Evolutionary conservation across 1,140 invertebrate genomes (phyloP).

Genomic region (Bombus consobrinus): DNA sequence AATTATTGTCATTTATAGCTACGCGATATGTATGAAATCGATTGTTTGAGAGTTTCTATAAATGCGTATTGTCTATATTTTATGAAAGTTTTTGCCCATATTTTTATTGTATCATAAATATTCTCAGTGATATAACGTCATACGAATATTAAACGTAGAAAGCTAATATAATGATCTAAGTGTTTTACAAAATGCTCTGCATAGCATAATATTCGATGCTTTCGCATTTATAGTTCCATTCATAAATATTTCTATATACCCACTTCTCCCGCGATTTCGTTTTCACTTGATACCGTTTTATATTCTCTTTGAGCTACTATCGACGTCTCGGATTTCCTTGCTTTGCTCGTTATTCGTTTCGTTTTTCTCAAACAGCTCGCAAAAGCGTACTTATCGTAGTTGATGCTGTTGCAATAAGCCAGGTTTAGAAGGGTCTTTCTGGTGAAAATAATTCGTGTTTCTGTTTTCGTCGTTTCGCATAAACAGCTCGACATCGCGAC

Average conservation of each 20-base stretch:
- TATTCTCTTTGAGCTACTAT: constrained; percentile 5
- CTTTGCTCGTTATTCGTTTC: not conserved
- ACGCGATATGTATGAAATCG: no score
- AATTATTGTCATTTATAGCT: no score
- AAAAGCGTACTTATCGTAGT: not conserved
- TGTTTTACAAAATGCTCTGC: no score
- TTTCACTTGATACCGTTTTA: not conserved
- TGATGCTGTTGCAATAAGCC: constrained; percentile 10
- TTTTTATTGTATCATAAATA: no score
- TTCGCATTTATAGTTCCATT: not conserved
- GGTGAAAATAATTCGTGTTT: constrained; percentile 14
- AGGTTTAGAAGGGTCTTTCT: not conserved
- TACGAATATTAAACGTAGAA: no score
- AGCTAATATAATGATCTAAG: no score
- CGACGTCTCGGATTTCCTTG: not conserved
- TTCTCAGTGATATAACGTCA: no score
- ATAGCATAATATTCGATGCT: constrained; percentile 22
- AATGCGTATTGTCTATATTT: no score
- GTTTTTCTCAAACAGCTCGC: not conserved
- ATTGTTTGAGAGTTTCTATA: no score
- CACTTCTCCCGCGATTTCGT: not conserved
- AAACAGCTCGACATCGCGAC: constrained; percentile 18
- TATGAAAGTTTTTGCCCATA: no score
- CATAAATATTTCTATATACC: constrained; percentile 40
- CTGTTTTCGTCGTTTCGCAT: not conserved